These are phyloP conservation scores for Murina feae DNA, from an alignment of 2,113 vertebrate species.

Conservation along the genomic window DNA sequence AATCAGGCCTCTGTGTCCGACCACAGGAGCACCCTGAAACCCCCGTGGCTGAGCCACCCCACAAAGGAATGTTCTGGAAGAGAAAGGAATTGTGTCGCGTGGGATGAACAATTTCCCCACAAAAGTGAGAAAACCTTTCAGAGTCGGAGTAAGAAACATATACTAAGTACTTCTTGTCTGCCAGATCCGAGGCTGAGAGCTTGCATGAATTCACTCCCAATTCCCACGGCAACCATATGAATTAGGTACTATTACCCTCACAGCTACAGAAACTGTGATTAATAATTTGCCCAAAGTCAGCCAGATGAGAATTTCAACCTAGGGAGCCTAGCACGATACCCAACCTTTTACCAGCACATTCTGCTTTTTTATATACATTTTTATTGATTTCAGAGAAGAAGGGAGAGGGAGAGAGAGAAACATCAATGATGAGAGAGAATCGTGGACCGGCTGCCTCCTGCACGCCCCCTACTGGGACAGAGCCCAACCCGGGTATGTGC, in stretches of 20 bases:
- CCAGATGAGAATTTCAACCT: neutral
- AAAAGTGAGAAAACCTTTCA: neutral
- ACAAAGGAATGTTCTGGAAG: neutral
- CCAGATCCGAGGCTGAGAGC: neutral
- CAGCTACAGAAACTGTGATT: neutral
- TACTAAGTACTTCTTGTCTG: neutral
- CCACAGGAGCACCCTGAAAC: neutral
- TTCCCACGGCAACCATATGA: neutral
- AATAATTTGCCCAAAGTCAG: neutral
- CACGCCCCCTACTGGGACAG: too few relatives aligned
- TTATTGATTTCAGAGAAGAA: too few relatives aligned
- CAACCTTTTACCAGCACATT: neutral
- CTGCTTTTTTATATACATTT: neutral
- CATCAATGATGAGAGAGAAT: too few relatives aligned
- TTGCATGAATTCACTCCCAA: neutral
- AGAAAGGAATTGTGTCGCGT: neutral
- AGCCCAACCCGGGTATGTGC: too few relatives aligned
- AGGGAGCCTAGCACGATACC: neutral
- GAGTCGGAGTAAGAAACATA: neutral
- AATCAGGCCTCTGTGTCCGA: neutral
- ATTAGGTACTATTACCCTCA: neutral
- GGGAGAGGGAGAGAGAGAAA: too few relatives aligned
- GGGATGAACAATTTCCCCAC: neutral
- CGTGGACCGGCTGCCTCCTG: too few relatives aligned
- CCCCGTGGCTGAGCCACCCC: neutral